phyloP scores from a whole-genome alignment of 2,797 vertebrate genomes.

The Picus viridis region DNA sequence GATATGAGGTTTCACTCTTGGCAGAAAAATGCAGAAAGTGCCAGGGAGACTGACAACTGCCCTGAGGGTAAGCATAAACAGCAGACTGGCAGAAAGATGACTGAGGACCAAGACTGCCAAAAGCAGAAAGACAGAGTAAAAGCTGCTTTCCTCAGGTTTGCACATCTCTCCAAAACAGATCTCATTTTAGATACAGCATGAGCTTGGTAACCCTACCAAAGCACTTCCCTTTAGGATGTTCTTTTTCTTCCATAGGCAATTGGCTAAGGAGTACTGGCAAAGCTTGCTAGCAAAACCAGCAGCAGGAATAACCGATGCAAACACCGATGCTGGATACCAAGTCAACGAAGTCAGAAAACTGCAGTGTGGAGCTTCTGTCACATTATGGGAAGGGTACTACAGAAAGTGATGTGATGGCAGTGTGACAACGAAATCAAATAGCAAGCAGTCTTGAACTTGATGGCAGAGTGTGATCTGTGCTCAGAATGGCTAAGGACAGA shows the following conservation, averaged over 20 bases:
- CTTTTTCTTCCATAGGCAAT: not conserved
- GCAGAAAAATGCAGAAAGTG: not conserved
- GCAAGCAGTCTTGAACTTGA: not conserved
- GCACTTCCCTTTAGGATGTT: not conserved
- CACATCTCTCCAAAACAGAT: not conserved
- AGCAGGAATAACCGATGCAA: not conserved
- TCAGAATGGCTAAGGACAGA: not conserved
- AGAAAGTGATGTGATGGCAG: not conserved
- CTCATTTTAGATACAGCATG: not conserved
- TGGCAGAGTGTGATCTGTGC: not conserved
- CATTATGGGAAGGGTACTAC: accelerated
- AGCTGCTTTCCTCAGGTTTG: not conserved
- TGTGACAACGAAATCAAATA: not conserved
- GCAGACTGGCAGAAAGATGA: not conserved
- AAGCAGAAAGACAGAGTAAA: not conserved
- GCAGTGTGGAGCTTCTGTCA: not conserved
- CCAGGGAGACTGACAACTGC: not conserved
- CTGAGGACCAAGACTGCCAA: not conserved
- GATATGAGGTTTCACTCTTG: not conserved
- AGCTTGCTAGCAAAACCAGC: not conserved
- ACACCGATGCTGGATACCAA: not conserved
- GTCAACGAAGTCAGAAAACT: not conserved
- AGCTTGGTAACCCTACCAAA: not conserved
- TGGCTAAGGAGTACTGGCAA: not conserved
- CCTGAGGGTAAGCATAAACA: not conserved